These are phyloP conservation scores for Charina bottae DNA, from an alignment of 2,113 vertebrate species.

Conservation along the genomic window DNA sequence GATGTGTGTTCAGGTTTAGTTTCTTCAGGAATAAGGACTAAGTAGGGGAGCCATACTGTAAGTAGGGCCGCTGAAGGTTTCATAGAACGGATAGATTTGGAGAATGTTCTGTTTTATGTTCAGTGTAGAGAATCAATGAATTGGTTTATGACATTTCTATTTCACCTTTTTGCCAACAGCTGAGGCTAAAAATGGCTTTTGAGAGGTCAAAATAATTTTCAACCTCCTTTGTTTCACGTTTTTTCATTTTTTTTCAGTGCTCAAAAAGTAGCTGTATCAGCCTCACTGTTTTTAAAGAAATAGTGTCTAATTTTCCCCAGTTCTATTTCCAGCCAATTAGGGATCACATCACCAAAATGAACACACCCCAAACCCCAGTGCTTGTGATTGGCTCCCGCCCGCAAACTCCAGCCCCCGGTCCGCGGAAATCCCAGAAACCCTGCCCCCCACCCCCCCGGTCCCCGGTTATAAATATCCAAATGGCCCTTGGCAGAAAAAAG, in stretches of 20 bases:
- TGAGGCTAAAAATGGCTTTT: not conserved
- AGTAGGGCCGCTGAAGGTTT: not conserved
- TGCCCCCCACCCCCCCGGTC: too few relatives aligned
- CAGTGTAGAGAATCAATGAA: not conserved
- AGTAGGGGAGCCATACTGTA: not conserved
- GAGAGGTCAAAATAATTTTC: not conserved
- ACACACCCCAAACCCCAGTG: too few relatives aligned
- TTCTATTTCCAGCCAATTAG: not conserved
- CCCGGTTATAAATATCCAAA: too few relatives aligned
- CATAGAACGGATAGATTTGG: not conserved
- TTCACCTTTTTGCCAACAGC: too few relatives aligned
- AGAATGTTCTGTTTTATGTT: not conserved
- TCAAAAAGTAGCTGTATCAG: not conserved
- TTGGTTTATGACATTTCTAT: too few relatives aligned
- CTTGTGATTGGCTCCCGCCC: too few relatives aligned
- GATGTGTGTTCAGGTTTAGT: not conserved
- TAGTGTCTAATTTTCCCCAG: too few relatives aligned
- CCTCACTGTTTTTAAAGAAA: not conserved
- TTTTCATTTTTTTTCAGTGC: not conserved
- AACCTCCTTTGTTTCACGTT: not conserved
- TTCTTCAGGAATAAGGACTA: not conserved
- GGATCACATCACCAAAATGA: not conserved
- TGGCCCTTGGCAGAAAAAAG: too few relatives aligned
- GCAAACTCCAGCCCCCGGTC: too few relatives aligned
- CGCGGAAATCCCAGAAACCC: too few relatives aligned